phyloP scores from a whole-genome alignment of 2,888 invertebrate species.

The Ceratothoa steindachneri region DNA sequence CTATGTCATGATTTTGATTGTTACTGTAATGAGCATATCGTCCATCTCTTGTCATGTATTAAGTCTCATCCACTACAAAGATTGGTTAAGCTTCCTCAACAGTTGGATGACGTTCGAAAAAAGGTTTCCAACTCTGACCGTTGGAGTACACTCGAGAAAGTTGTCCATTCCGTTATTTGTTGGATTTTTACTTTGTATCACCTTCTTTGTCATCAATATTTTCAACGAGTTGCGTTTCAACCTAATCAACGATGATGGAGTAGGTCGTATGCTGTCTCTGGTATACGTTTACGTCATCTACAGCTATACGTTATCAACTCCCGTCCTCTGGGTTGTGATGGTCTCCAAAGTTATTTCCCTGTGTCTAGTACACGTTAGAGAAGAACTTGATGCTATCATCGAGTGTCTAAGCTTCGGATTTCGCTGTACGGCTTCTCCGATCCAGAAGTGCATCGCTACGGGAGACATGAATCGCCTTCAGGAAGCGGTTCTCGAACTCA shows the following conservation, averaged over 20 bases:
- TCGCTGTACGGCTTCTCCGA: conserved; percentile 8
- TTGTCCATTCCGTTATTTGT: conserved; percentile 35
- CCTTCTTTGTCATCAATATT: conserved; percentile 42
- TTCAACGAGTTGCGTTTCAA: conserved; percentile 45
- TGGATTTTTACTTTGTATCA: conserved; percentile 28
- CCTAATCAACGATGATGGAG: conserved; percentile 40
- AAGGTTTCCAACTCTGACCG: conserved; percentile 34
- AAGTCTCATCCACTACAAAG: conserved; percentile 30
- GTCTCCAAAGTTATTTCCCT: conserved; percentile 35
- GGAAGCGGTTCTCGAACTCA: conserved; percentile 42
- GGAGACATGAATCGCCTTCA: conserved; percentile 40
- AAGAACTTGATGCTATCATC: conserved; percentile 34
- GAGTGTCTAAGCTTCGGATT: conserved; percentile 32
- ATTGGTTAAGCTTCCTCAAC: conserved; percentile 40
- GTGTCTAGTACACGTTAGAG: conserved; percentile 32
- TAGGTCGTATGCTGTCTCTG: conserved; percentile 40
- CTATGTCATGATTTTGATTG: conserved; percentile 46
- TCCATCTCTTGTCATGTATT: conserved; percentile 43
- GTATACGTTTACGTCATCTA: conserved; percentile 46
- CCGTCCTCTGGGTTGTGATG: conserved; percentile 46
- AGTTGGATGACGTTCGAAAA: conserved; percentile 42
- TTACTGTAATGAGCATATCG: conserved; percentile 43
- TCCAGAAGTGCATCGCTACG: conserved; percentile 36
- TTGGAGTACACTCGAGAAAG: conserved; percentile 32
- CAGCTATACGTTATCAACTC: conserved; percentile 45